Evolutionary conservation across 2,888 invertebrate species (phyloP), one percentile per base, ranked within the genome.

Genomic region (Syritta pipiens): DNA sequence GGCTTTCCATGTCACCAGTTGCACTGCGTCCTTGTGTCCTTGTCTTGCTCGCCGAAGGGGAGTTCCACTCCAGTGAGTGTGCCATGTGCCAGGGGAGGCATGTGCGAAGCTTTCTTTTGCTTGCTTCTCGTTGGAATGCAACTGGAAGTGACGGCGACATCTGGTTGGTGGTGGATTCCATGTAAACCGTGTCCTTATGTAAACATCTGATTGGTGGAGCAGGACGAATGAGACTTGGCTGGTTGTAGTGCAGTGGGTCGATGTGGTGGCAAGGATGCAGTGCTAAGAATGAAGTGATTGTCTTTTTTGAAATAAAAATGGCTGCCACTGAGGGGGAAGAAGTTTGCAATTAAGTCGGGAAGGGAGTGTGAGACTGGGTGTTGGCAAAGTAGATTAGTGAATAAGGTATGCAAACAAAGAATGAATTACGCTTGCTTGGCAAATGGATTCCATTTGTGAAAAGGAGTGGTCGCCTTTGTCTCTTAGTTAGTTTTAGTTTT

Each of bases 141-240:
- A 49, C 62, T 79, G 59, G 60, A 79, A 74, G 7, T 19, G 14
- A 46, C 32, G 44, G 12, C 32, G 55, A 7, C 30, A 10, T 79
- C 49, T 79, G 79, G 74, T 79, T 79, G 79, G 79, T 44, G 6
- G 12, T 7, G n/a, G 6, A 19, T 4, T 51, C 30, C 68, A 79
- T 79, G 49, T 79, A 79, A 35, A 57, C 22, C 42, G 5, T 30
- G 14, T 37, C 19, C 14, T 68, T 79, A 79, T 79, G 9, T 79
- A 79, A 48, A 67, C 42, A 55, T 68, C 28, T 62, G 42, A 74
- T 79, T 79, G 79, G 79, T 26, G 26, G 49, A 62, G 55, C 42
- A 55, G 32, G n/a, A 49, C 55, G 67, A 57, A 67, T 74, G 24
- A 67, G 3, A 62, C 24, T 55, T 37, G n/a, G n/a, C 51, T 74